These are phyloP conservation scores for Peromyscus eremicus DNA, from an alignment of 2,797 vertebrate genomes.

Conservation along the genomic window DNA sequence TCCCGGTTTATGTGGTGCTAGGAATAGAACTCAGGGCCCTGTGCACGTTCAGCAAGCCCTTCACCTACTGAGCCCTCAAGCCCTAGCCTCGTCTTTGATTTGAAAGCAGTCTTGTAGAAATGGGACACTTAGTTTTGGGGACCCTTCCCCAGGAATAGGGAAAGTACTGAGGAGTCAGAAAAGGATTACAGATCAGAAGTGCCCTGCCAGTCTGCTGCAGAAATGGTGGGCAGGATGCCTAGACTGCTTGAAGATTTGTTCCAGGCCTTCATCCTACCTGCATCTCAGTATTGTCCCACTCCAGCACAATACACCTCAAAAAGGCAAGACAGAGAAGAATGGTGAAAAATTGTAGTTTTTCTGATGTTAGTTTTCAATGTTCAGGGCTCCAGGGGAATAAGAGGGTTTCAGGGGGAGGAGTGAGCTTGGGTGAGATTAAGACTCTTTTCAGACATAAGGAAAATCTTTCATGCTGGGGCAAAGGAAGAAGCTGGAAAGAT, in stretches of 20 bases:
- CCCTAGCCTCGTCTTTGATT: background rate
- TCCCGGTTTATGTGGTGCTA: no score
- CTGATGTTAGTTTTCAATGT: constrained; percentile 12
- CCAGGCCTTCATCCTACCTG: background rate
- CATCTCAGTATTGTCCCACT: no score
- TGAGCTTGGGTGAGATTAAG: background rate
- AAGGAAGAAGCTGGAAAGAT: background rate
- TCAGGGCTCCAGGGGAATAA: background rate
- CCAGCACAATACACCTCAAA: background rate
- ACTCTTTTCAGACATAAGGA: background rate
- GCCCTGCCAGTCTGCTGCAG: background rate
- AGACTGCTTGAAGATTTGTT: background rate
- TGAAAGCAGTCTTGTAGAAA: background rate
- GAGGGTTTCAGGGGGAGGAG: background rate
- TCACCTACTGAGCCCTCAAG: fast-evolving
- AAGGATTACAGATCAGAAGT: background rate
- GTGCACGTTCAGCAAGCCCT: background rate
- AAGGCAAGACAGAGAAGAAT: background rate
- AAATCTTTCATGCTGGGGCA: background rate
- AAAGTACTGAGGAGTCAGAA: background rate
- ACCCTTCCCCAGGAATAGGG: background rate
- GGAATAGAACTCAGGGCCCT: background rate
- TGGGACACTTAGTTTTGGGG: background rate
- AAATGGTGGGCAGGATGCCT: background rate
- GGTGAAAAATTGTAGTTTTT: background rate